phyloP scores from a whole-genome alignment of 2,797 vertebrate species.

The Erpetoichthys calabaricus region DNA sequence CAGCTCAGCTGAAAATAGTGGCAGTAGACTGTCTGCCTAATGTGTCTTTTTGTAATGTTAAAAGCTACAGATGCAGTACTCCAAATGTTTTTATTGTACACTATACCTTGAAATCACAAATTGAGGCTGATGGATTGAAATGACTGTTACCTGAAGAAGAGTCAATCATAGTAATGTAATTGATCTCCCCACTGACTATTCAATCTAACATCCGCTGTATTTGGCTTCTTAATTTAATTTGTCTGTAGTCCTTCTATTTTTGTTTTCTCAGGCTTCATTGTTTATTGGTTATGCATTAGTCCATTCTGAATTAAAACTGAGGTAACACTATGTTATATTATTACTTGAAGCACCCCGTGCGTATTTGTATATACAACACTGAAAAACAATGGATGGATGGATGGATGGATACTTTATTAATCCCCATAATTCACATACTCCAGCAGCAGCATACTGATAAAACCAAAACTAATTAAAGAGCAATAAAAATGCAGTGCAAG shows the following conservation, averaged over 20 bases:
- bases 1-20: too few relatives aligned
- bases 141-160: slow-evolving; percentile 6
- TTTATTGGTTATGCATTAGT: slow-evolving; percentile 46
- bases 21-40: too few relatives aligned
- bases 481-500: too few relatives aligned
- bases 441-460: too few relatives aligned
- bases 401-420: too few relatives aligned
- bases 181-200: slow-evolving; percentile 11
- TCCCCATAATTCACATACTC: too few relatives aligned
- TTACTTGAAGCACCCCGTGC: too few relatives aligned
- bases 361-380: too few relatives aligned
- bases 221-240: slow-evolving; percentile 15
- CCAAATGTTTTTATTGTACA: neutral
- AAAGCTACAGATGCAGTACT: slow-evolving; percentile 19
- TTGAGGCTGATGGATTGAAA: neutral
- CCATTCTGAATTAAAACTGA: slow-evolving; percentile 12
- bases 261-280: slow-evolving; percentile 22
- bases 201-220: slow-evolving; percentile 10
- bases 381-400: too few relatives aligned
- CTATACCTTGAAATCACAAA: neutral
- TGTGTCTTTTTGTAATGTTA: slow-evolving; percentile 18
- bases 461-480: too few relatives aligned
- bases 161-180: slow-evolving; percentile 9
- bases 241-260: slow-evolving; percentile 15
- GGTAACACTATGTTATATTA: too few relatives aligned